A percentile compares a stretch with the other conserved stretches of the same genome.
Conservation (phyloP, 1,140 invertebrate species). For the Pogonus chalceus region DNA sequence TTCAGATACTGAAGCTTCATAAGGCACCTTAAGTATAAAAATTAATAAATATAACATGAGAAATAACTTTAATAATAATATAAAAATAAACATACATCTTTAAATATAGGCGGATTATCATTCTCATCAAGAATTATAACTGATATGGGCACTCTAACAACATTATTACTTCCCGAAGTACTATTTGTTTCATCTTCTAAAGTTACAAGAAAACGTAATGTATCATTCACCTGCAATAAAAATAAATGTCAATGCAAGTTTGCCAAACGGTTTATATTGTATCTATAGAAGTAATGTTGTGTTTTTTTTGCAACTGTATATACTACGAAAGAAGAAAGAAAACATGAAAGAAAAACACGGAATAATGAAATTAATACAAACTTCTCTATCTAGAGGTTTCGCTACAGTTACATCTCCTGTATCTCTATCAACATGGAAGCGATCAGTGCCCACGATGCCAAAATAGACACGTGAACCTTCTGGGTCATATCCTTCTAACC, state of each 20-base stretch:
- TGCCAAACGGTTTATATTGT: too few relatives aligned
- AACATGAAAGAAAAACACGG: too few relatives aligned
- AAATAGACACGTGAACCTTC: slow-evolving; percentile 61
- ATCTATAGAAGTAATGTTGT: too few relatives aligned
- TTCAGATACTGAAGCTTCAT: slow-evolving; percentile 68
- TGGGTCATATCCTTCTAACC: slow-evolving; percentile 66
- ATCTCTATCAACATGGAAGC: slow-evolving; percentile 62
- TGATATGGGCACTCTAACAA: slow-evolving; percentile 65
- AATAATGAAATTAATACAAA: slow-evolving; percentile 42
- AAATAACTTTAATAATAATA: background rate
- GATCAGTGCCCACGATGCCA: slow-evolving; percentile 69
- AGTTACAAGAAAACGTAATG: slow-evolving; percentile 63
- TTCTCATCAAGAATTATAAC: slow-evolving; percentile 82
- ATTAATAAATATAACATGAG: background rate
- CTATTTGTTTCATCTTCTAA: slow-evolving; percentile 63
- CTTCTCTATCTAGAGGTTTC: slow-evolving; percentile 73
- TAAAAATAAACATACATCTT: slow-evolving; percentile 47
- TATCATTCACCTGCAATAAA: slow-evolving; percentile 56
- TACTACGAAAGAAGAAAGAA: too few relatives aligned
- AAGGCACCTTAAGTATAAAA: slow-evolving; percentile 50
- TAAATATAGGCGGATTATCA: slow-evolving; percentile 75
- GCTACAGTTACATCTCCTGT: slow-evolving; percentile 68
- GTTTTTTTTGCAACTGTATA: too few relatives aligned
- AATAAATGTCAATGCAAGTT: too few relatives aligned
- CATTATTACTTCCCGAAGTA: slow-evolving; percentile 56